These are phyloP conservation scores for Sparus aurata DNA, from an alignment of 2,797 vertebrate species.

Conservation along the genomic window DNA sequence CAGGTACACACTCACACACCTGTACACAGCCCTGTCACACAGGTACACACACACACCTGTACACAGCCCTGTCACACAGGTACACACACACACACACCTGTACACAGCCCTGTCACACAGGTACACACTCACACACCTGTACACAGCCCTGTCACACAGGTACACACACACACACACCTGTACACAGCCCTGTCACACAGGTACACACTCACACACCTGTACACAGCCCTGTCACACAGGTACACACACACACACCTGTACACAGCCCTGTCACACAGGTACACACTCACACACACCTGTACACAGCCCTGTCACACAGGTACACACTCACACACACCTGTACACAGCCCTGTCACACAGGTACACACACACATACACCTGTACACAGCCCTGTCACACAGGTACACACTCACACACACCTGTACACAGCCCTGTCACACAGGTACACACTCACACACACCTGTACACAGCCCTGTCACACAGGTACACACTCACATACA, in stretches of 20 bases:
- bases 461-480: conserved; percentile 90
- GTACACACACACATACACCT: conserved; percentile 85
- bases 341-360: conserved; percentile 89
- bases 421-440: conserved; percentile 90
- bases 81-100: conserved; percentile 43
- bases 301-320: conserved; percentile 91
- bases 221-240: conserved; percentile 91
- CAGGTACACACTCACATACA: conserved; percentile 86
- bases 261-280: conserved; percentile 91
- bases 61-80: too few relatives aligned
- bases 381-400: conserved; percentile 90
- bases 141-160: conserved; percentile 91
- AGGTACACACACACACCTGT: background rate
- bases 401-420: conserved; percentile 86
- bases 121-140: conserved; percentile 76
- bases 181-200: conserved; percentile 89
- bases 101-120: too few relatives aligned
- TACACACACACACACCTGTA: conserved; percentile 87
- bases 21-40: too few relatives aligned
- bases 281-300: conserved; percentile 85
- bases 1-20: conserved; percentile 43
- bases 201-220: conserved; percentile 88
- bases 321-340: conserved; percentile 87
- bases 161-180: conserved; percentile 87
- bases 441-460: conserved; percentile 87